Conservation (phyloP, 2,797 vertebrate genomes). For the Chromis chromis region DNA sequence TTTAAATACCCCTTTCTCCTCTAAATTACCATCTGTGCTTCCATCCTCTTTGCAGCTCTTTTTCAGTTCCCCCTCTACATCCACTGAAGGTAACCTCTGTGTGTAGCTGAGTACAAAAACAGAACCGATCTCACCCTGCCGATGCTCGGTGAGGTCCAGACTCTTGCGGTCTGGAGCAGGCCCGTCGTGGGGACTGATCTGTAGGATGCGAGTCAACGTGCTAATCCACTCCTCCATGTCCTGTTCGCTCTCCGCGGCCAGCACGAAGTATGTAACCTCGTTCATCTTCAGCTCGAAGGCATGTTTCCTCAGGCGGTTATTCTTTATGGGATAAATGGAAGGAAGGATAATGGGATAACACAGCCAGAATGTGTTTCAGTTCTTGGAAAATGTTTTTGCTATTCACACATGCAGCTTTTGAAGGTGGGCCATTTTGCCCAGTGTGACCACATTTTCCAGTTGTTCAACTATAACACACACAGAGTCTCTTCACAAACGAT, state of each 20-base stretch:
- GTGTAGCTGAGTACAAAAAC: slow-evolving; percentile 12
- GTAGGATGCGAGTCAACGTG: slow-evolving; percentile 95
- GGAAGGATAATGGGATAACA: slow-evolving; percentile 17
- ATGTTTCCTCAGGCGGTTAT: slow-evolving; percentile 94
- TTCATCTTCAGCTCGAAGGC: slow-evolving; percentile 99
- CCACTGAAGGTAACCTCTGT: background rate
- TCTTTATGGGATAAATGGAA: slow-evolving; percentile 79
- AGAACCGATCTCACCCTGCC: slow-evolving; percentile 85
- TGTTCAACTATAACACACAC: background rate
- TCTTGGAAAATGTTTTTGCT: slow-evolving; percentile 34
- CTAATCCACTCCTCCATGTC: slow-evolving; percentile 99
- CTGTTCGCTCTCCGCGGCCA: slow-evolving; percentile 96
- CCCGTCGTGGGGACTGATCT: slow-evolving; percentile 95
- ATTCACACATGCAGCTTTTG: slow-evolving; percentile 7
- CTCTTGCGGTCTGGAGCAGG: slow-evolving; percentile 92
- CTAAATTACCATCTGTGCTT: slow-evolving; percentile 29
- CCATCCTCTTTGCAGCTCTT: slow-evolving; percentile 9
- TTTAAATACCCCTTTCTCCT: slow-evolving; percentile 28
- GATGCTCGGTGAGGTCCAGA: slow-evolving; percentile 91
- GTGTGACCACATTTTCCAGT: slow-evolving; percentile 2
- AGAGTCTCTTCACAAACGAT: background rate
- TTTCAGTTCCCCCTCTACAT: background rate
- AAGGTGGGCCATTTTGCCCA: background rate
- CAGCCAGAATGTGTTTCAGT: background rate
- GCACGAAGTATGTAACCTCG: slow-evolving; percentile 98